These are phyloP conservation scores for Catocala fraxini DNA, from an alignment of 2,888 invertebrate species.

Conservation along the genomic window DNA sequence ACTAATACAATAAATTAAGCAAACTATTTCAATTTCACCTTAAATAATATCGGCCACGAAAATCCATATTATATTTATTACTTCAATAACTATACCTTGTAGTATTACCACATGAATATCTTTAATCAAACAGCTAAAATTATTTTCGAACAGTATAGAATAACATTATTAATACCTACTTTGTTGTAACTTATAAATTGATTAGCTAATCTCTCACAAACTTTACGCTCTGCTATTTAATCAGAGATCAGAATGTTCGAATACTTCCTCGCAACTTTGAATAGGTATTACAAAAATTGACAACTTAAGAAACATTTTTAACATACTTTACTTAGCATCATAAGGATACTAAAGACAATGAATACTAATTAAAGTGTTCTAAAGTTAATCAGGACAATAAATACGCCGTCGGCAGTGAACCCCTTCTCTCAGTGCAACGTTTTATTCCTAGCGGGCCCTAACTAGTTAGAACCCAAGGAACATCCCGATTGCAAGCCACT, in stretches of 20 bases:
- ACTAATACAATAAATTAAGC: no score
- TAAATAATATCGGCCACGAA: no score
- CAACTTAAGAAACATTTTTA: constrained; percentile 21
- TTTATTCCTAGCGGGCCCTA: constrained; percentile 64
- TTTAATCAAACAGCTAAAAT: constrained; percentile 8
- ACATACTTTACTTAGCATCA: constrained; percentile 21
- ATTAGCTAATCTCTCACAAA: constrained; percentile 44
- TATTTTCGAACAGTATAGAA: constrained; percentile 30
- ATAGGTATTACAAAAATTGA: constrained; percentile 35
- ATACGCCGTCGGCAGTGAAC: constrained; percentile 46
- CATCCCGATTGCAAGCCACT: constrained; percentile 27
- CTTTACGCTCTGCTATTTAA: constrained; percentile 50
- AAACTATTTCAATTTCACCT: no score
- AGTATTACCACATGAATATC: no score
- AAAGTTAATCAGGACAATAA: constrained; percentile 49
- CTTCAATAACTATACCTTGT: no score
- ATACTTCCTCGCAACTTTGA: constrained; percentile 53
- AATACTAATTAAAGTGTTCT: constrained; percentile 76
- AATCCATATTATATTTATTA: no score
- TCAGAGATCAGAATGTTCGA: constrained; percentile 58
- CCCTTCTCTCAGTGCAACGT: constrained; percentile 61
- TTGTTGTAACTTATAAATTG: constrained; percentile 47
- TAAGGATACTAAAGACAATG: constrained; percentile 35
- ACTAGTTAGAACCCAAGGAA: constrained; percentile 57
- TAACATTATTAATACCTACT: constrained; percentile 43